Evolutionary conservation across 2,113 vertebrate genomes (phyloP), one percentile per base, ranked within the genome.

Genomic region (Coracopsis vasa): DNA sequence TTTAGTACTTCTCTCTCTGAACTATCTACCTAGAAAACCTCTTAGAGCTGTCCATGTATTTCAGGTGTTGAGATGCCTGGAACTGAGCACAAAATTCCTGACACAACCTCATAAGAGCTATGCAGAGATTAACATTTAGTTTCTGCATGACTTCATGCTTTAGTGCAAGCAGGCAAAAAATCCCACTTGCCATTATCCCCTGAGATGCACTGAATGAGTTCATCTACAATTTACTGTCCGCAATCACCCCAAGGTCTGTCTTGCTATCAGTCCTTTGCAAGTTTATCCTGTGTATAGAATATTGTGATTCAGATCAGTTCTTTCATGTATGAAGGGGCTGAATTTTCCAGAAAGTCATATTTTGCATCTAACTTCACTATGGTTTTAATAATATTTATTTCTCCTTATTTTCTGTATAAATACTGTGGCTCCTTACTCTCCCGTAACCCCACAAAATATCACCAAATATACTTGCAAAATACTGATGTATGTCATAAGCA

Each of bases 61-160:
- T 92, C 75, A 88, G 28, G 21, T 51, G 21, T 47, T 18, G 41
- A 90, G 18, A 78, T 65, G 39, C 27, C 35, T 69, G 60, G 47
- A 83, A 84, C 10, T 51, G 72, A 88, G 61, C 61, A 83, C 4
- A 16, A 39, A 92, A 83, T 90, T 88, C 51, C 65, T 84, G 47
- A 71, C n/a, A 39, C 1, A 10, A 47, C 17, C 51, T 84, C 19
- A 2, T n/a, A 83, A 83, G 24, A 60, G 6, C 50, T 90, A 33
- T 74, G 60, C 39, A 79, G 64, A 94, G 64, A 86, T 90, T 84
- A 88, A 37, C 69, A 42, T 20, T 86, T 93, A 13, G 50, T 88
- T 96, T 96, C 85, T 93, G 19, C 65, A 69, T 86, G 67, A 78
- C 61, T 93, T 93, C 64, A 64, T 50, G 15, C 31, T 88, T 80